A percentile compares a stretch with the other conserved stretches of the same genome.
These are phyloP conservation scores for Nestor notabilis DNA, from an alignment of 2,113 vertebrate species.

Conservation along the genomic window DNA sequence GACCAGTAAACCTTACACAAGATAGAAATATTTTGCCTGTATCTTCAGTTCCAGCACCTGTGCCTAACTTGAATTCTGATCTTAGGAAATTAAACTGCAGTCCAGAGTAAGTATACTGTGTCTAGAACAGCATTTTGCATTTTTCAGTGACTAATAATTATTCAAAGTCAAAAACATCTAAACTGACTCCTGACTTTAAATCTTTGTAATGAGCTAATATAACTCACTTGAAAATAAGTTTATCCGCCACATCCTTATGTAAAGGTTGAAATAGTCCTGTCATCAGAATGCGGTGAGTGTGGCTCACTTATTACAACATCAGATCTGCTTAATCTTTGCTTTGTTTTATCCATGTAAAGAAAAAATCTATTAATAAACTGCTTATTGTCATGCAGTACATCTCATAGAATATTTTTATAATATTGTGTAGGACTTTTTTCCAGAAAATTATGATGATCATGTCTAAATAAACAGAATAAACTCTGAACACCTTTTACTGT, in stretches of 20 bases:
- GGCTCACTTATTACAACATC: not conserved
- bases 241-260: not conserved
- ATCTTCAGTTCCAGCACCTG: constrained; percentile 81
- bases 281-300: not conserved
- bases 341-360: not conserved
- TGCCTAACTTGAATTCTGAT: constrained; percentile 90
- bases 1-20: constrained; percentile 90
- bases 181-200: not conserved
- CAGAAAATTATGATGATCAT: not conserved
- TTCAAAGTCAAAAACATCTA: not conserved
- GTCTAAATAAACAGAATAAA: not conserved
- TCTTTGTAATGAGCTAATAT: not conserved
- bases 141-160: not conserved
- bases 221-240: not conserved
- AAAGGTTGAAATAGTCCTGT: not conserved
- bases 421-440: not conserved
- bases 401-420: not conserved
- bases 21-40: constrained; percentile 89
- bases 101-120: constrained; percentile 86
- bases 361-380: not conserved
- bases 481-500: not conserved
- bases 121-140: not conserved
- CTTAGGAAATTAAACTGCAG: constrained; percentile 94
- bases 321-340: not conserved
- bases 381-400: not conserved